phyloP scores from a whole-genome alignment of 1,140 invertebrate species.

The Protaetia brevitarsis region DNA sequence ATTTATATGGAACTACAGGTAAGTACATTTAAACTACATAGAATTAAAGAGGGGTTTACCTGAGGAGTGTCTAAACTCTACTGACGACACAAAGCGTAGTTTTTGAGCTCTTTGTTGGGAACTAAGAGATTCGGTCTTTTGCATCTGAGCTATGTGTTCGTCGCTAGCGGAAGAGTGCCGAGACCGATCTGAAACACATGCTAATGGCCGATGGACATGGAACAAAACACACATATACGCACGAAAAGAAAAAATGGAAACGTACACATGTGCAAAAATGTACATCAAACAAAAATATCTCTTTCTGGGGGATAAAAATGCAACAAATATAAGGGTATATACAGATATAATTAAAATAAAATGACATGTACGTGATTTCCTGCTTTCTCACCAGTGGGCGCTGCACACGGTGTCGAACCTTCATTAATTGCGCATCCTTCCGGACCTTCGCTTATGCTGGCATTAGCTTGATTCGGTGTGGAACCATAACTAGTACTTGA shows the following conservation, averaged over 20 bases:
- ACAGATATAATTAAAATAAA: slow-evolving; percentile 19
- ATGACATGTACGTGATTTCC: slow-evolving; percentile 12
- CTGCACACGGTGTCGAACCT: slow-evolving; percentile 31
- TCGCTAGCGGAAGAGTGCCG: slow-evolving; percentile 56
- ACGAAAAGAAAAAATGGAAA: slow-evolving; percentile 8
- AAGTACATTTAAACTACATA: too few species aligned
- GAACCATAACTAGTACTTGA: slow-evolving; percentile 55
- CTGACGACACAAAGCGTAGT: slow-evolving; percentile 73
- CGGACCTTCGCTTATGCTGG: slow-evolving; percentile 41
- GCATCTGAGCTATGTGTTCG: slow-evolving; percentile 51
- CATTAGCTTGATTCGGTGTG: slow-evolving; percentile 53
- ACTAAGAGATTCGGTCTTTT: slow-evolving; percentile 56
- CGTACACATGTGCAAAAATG: not conserved
- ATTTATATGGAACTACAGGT: too few species aligned
- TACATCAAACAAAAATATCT: not conserved
- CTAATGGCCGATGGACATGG: slow-evolving; percentile 9
- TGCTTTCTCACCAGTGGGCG: slow-evolving; percentile 32
- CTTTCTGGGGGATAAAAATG: not conserved
- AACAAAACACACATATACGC: not conserved
- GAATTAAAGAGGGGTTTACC: slow-evolving; percentile 52
- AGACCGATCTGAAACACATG: slow-evolving; percentile 59
- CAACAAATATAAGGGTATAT: slow-evolving; percentile 5
- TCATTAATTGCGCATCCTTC: slow-evolving; percentile 35
- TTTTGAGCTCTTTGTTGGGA: slow-evolving; percentile 63
- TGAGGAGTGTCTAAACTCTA: slow-evolving; percentile 69